Percentiles rank a stretch among this genome's conserved stretches.
These are phyloP conservation scores for Pseudachorutes palmiensis DNA, from an alignment of 1,140 invertebrate species.

Conservation along the genomic window DNA sequence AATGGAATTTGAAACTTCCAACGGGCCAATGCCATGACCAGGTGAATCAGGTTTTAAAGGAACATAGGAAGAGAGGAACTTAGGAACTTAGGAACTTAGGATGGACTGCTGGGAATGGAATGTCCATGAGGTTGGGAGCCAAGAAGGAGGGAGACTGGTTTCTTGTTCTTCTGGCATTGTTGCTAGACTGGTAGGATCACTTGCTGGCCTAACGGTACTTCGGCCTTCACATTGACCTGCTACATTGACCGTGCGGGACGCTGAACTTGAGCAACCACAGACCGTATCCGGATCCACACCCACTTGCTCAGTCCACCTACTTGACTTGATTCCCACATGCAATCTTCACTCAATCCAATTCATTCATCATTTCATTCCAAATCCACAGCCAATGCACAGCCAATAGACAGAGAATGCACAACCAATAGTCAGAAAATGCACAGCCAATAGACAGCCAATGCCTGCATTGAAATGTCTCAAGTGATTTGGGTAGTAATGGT, in stretches of 20 bases:
- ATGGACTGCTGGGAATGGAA: conserved; percentile 19
- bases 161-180: too few species aligned
- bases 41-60: conserved; percentile 21
- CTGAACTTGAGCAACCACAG: conserved; percentile 30
- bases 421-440: too few species aligned
- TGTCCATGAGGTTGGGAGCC: neutral
- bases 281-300: neutral
- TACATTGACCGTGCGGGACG: conserved; percentile 39
- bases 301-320: conserved; percentile 24
- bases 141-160: neutral
- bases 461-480: too few species aligned
- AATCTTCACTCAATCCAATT: too few species aligned
- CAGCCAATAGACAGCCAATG: too few species aligned
- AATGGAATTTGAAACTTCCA: neutral
- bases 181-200: conserved; percentile 35
- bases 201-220: conserved; percentile 34
- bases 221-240: conserved; percentile 40
- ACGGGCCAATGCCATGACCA: conserved; percentile 9
- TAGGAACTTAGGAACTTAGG: too few species aligned
- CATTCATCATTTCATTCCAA: too few species aligned
- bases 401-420: too few species aligned
- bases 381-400: too few species aligned
- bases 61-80: neutral
- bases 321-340: neutral
- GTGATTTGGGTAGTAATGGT: too few species aligned